Evolutionary conservation across 2,888 invertebrate genomes (phyloP).

Genomic region (Siphlonurus alternatus): DNA sequence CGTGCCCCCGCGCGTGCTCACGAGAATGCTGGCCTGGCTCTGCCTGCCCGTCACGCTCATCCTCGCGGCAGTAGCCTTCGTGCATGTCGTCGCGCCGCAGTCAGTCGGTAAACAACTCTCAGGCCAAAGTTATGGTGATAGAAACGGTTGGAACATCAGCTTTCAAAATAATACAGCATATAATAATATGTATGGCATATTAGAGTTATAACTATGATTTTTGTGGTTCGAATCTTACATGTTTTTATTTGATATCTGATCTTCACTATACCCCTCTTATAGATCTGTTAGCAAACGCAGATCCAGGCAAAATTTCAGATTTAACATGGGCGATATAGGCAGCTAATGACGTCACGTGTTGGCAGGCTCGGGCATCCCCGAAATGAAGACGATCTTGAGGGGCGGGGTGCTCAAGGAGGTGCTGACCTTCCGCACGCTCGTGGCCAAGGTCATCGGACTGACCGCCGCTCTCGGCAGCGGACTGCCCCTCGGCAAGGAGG

Average conservation of each 20-base stretch:
- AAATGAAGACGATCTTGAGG: slow-evolving; percentile 95
- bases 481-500: slow-evolving; percentile 93
- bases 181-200: too few species aligned
- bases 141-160: too few species aligned
- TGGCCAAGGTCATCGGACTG: slow-evolving; percentile 88
- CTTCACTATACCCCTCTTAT: too few species aligned
- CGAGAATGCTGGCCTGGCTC: slow-evolving; percentile 88
- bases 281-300: too few species aligned
- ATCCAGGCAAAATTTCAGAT: too few species aligned
- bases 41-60: slow-evolving; percentile 80
- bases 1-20: slow-evolving; percentile 59
- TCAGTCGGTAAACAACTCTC: slow-evolving; percentile 69
- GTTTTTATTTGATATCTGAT: too few species aligned
- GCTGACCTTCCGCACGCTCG: slow-evolving; percentile 80
- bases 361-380: slow-evolving; percentile 93
- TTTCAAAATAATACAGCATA: too few species aligned
- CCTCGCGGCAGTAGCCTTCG: slow-evolving; percentile 90
- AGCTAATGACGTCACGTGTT: too few species aligned
- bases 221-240: too few species aligned
- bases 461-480: slow-evolving; percentile 93
- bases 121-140: too few species aligned
- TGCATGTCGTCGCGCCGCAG: slow-evolving; percentile 91
- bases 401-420: slow-evolving; percentile 97
- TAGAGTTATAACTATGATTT: too few species aligned
- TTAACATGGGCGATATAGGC: too few species aligned